phyloP scores from a whole-genome alignment of 2,888 invertebrate species.

The Oscheius sp. region DNA sequence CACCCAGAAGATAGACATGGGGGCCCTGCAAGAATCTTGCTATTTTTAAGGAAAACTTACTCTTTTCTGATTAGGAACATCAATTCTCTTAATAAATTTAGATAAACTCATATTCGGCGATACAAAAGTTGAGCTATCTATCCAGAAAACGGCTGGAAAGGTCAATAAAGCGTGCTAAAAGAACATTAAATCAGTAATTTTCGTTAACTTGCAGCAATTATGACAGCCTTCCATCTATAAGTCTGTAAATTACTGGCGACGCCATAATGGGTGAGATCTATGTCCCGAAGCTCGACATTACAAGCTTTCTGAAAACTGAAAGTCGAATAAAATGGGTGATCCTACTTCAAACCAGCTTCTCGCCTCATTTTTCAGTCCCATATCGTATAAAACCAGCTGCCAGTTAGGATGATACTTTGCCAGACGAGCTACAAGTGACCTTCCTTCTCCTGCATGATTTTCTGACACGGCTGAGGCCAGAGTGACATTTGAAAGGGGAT shows the following conservation, averaged over 20 bases:
- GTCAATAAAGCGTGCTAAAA: background rate
- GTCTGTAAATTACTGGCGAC: background rate
- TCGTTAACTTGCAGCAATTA: slow-evolving; percentile 2
- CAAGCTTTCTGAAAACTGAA: slow-evolving; percentile 3
- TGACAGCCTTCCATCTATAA: slow-evolving; percentile 7
- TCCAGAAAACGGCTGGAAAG: slow-evolving; percentile 17
- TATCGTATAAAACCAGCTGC: slow-evolving; percentile 5
- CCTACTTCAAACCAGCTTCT: background rate
- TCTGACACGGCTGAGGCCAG: slow-evolving; percentile 11
- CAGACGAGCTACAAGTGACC: background rate
- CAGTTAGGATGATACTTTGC: background rate
- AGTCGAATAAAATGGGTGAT: background rate
- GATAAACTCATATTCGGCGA: background rate
- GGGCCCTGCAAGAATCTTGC: slow-evolving; percentile 11
- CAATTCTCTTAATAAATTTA: background rate
- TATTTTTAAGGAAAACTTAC: too few relatives aligned
- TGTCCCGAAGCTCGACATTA: slow-evolving; percentile 3
- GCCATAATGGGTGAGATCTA: slow-evolving; percentile 1
- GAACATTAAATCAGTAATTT: too few relatives aligned
- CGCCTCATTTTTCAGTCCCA: slow-evolving; percentile 13
- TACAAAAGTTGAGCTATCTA: slow-evolving; percentile 9
- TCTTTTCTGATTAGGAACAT: background rate
- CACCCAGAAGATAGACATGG: background rate
- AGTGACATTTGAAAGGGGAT: slow-evolving; percentile 2
- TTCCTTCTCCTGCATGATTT: slow-evolving; percentile 3